Percentiles rank a stretch among this genome's conserved stretches.
These are phyloP conservation scores for Escarpia spicata DNA, from an alignment of 2,888 invertebrate species.

Conservation along the genomic window DNA sequence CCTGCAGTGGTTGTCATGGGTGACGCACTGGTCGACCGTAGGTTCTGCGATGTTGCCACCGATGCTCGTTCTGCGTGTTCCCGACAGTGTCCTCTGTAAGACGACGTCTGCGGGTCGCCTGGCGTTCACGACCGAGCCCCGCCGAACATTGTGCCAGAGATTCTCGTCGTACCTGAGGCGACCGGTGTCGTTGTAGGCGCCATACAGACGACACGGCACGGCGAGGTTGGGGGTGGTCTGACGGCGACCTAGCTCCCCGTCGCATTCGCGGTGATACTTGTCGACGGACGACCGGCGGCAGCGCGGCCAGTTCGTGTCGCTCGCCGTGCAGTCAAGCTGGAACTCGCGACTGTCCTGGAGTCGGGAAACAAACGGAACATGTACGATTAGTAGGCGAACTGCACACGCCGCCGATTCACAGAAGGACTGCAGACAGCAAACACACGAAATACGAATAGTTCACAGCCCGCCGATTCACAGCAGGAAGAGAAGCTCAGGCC, in stretches of 20 bases:
- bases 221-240: neutral
- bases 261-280: neutral
- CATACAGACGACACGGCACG: neutral
- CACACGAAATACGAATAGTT: no score
- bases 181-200: neutral
- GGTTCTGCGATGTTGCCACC: neutral
- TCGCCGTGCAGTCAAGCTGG: neutral
- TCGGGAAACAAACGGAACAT: neutral
- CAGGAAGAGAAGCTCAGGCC: no score
- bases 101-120: no score
- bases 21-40: neutral
- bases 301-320: neutral
- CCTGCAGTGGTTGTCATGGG: neutral
- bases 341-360: neutral
- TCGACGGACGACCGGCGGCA: neutral
- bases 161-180: neutral
- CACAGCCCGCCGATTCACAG: no score
- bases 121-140: neutral
- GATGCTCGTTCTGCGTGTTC: neutral
- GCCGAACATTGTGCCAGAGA: neutral
- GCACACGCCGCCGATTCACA: no score
- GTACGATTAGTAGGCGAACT: no score
- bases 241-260: neutral
- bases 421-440: no score
- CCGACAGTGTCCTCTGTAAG: neutral